These are phyloP conservation scores for Xylota segnis DNA, from an alignment of 2,888 invertebrate species.

Conservation along the genomic window DNA sequence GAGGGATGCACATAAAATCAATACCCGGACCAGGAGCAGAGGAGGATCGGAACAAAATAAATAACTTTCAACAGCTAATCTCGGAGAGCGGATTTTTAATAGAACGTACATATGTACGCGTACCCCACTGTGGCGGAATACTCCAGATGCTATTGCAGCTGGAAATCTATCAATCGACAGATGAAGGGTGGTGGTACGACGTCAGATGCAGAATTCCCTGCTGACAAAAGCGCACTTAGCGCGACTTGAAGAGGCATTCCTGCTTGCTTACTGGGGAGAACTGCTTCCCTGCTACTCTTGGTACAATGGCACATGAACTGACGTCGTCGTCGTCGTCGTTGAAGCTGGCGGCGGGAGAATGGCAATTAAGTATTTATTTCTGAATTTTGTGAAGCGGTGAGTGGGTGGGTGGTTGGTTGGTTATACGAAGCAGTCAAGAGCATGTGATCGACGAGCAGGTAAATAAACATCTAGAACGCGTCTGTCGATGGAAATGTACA, in stretches of 20 bases:
- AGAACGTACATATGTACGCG: too few species aligned
- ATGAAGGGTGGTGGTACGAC: constrained; percentile 31
- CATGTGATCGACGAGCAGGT: constrained; percentile 69
- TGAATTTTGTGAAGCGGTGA: constrained; percentile 15
- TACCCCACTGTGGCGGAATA: constrained; percentile 6
- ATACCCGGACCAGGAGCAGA: neutral
- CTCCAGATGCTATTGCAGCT: constrained; percentile 68
- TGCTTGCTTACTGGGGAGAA: constrained; percentile 17
- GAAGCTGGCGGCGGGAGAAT: constrained; percentile 25
- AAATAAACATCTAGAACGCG: constrained; percentile 67
- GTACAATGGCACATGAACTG: constrained; percentile 22
- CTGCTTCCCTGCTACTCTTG: neutral
- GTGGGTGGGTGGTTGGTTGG: constrained; percentile 22
- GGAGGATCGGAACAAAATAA: neutral
- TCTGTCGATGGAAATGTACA: constrained; percentile 66
- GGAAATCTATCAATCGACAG: constrained; percentile 61
- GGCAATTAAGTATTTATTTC: constrained; percentile 70
- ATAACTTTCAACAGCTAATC: constrained; percentile 39
- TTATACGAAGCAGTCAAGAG: constrained; percentile 8
- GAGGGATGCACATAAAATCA: constrained; percentile 26
- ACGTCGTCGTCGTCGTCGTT: neutral
- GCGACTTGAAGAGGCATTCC: constrained; percentile 34
- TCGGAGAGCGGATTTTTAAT: constrained; percentile 38
- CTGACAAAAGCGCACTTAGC: constrained; percentile 47
- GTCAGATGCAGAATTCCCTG: constrained; percentile 37